Evolutionary conservation across 2,113 vertebrate genomes (phyloP), one percentile per base, ranked within the genome.

Genomic region (Lepidothrix coronata): DNA sequence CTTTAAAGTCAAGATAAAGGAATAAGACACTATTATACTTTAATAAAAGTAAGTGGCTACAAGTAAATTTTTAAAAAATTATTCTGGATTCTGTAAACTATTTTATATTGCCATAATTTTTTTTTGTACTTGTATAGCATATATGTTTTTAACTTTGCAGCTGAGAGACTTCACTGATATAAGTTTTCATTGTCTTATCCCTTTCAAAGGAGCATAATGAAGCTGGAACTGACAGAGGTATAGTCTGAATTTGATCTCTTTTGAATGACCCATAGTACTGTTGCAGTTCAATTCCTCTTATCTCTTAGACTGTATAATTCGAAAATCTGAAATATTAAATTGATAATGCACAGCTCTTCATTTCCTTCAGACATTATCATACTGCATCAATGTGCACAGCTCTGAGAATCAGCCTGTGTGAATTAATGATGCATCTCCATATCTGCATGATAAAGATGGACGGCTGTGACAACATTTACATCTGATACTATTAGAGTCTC

Each of bases 341-440:
- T 78, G 89, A 80, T 85, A 95, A 91, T 0, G 8, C 66, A 24
- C 5, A 7, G 71, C 55, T 90, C 95, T 96, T 95, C 44, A 96
- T 96, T 97, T 96, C 74, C 82, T 92, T 84, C 71, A 87, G 81
- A 71, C 61, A 68, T 88, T 62, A 87, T 52, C 46, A 76, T 7
- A 41, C 43, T 16, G 48, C 66, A 92, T 89, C 67, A 63, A 35
- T 62, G 90, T 89, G 67, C 68, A 37, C 44, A 79, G 63, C 68
- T 86, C 74, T 67, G 65, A 75, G 79, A 57, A 95, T 52, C 78
- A 59, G 61, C 73, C 85, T 62, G 43, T 33, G 71, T 82, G 95
- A 96, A 93, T 95, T 97, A 97, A 97, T 91, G 93, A 87, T 39
- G 86, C 78, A 46, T 95, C 43, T 87, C 85, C 72, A 39, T n/a